Evolutionary conservation across 2,797 vertebrate species (phyloP).

Genomic region (Podarcis lilfordi): DNA sequence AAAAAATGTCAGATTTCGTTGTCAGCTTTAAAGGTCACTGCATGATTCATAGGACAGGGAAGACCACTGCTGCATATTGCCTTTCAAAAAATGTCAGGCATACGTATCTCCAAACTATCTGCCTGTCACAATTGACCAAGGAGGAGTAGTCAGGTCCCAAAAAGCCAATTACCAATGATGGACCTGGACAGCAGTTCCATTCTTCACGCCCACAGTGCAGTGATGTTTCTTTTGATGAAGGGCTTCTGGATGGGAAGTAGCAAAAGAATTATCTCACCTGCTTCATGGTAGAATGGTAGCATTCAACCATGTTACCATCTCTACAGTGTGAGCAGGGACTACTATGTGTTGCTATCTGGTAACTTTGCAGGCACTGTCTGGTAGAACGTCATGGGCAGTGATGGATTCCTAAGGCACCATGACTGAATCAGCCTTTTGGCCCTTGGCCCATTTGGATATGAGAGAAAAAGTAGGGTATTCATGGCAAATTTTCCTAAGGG

Average conservation of each 20-base stretch:
- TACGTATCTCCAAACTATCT: background rate
- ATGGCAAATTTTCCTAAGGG: too few species aligned
- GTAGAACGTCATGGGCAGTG: too few species aligned
- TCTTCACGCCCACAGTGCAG: background rate
- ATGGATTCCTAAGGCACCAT: too few species aligned
- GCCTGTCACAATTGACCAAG: background rate
- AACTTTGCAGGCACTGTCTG: too few species aligned
- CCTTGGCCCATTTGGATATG: too few species aligned
- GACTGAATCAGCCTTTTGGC: too few species aligned
- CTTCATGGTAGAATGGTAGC: too few species aligned
- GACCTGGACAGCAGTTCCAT: background rate
- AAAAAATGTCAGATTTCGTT: slow-evolving; percentile 21
- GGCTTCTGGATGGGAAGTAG: background rate
- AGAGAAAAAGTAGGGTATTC: too few species aligned
- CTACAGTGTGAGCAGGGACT: background rate
- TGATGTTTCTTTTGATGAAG: background rate
- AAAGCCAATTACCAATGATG: background rate
- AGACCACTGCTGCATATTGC: background rate
- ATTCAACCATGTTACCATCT: background rate
- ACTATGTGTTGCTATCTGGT: background rate
- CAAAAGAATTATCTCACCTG: background rate
- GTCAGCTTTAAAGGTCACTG: slow-evolving; percentile 39
- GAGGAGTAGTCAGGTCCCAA: background rate
- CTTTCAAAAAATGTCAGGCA: background rate
- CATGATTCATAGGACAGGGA: slow-evolving; percentile 6